Evolutionary conservation across 2,888 invertebrate species (phyloP).

Genomic region (Zaprionus obscuricornis): DNA sequence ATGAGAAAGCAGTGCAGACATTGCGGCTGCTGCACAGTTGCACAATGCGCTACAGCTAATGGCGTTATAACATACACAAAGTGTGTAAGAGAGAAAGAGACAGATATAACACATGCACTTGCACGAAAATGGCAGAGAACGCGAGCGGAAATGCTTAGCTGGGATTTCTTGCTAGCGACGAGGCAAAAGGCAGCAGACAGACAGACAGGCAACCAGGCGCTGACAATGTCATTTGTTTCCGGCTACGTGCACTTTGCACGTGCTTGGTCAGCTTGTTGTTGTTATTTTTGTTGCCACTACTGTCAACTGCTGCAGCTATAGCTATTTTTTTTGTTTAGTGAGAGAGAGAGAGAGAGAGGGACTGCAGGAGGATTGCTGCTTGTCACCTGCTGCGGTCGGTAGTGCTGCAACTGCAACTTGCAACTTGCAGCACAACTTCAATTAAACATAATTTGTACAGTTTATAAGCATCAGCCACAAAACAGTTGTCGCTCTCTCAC

Average conservation of each 20-base stretch:
- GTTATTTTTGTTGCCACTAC: not conserved
- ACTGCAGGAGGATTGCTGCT: not conserved
- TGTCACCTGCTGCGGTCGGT: conserved; percentile 38
- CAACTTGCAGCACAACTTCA: conserved; percentile 41
- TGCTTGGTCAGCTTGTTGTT: conserved; percentile 36
- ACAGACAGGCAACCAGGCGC: conserved; percentile 31
- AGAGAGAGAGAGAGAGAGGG: not conserved
- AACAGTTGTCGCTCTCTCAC: conserved; percentile 21
- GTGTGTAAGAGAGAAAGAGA: too few relatives aligned
- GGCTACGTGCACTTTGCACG: conserved; percentile 72
- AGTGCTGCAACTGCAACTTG: conserved; percentile 19
- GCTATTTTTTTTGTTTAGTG: not conserved
- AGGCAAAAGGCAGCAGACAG: conserved; percentile 12
- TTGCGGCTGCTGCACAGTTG: conserved; percentile 38
- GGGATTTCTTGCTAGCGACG: conserved; percentile 61
- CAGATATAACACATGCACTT: conserved; percentile 5
- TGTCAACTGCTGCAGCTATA: not conserved
- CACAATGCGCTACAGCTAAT: conserved; percentile 57
- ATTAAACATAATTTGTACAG: conserved; percentile 54
- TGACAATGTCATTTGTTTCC: conserved; percentile 75
- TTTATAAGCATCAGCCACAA: conserved; percentile 37
- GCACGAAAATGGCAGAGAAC: conserved; percentile 44
- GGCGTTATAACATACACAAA: conserved; percentile 55
- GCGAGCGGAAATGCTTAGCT: conserved; percentile 72
- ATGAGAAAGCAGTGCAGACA: not conserved